Evolutionary conservation across 1,140 invertebrate genomes (phyloP).

Genomic region (Diabrotica virgifera): DNA sequence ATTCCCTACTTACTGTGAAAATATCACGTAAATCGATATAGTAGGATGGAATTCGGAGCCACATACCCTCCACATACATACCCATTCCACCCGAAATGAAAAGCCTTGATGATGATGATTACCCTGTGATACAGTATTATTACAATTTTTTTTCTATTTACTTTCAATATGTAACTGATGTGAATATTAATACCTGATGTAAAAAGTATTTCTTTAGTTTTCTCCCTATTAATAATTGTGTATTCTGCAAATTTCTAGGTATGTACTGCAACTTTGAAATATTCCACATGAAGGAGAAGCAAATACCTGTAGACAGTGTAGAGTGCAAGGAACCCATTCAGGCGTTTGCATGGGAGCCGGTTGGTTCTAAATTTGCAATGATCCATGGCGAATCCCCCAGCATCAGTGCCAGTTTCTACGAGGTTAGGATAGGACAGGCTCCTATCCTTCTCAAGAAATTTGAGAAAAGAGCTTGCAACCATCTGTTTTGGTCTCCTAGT

Average conservation of each 20-base stretch:
- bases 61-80: no score
- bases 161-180: no score
- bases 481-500: constrained; percentile 94
- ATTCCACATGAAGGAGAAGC: constrained; percentile 96
- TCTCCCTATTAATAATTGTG: no score
- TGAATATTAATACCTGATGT: no score
- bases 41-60: no score
- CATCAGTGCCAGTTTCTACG: constrained; percentile 91
- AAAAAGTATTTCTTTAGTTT: no score
- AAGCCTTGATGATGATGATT: no score
- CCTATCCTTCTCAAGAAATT: constrained; percentile 84
- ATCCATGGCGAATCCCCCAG: constrained; percentile 91
- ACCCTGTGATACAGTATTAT: no score
- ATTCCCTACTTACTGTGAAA: no score
- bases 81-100: no score
- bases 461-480: constrained; percentile 89
- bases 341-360: constrained; percentile 97
- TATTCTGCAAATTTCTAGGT: constrained; percentile 79
- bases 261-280: constrained; percentile 99
- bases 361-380: constrained; percentile 93
- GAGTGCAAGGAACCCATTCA: constrained; percentile 92
- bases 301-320: constrained; percentile 96
- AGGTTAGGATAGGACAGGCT: constrained; percentile 75
- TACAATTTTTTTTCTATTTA: no score
- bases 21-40: no score